Evolutionary conservation across 2,797 vertebrate genomes (phyloP).

Genomic region (Microtus obscurus): DNA sequence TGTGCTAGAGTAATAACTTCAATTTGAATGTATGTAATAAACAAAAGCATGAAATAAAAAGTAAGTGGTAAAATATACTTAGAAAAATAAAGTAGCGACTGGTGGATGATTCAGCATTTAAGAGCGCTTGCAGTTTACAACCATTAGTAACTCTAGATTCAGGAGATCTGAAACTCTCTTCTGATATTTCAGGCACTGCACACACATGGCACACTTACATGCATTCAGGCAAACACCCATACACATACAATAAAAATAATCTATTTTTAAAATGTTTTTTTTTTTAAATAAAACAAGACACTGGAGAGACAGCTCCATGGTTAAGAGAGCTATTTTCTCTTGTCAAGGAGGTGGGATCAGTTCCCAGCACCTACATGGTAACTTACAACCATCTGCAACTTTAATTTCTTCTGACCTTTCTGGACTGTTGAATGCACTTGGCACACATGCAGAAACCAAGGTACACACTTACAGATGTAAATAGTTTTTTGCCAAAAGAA

Average conservation of each 20-base stretch:
- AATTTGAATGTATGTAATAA: neutral
- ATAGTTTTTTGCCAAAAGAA: neutral
- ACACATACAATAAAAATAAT: neutral
- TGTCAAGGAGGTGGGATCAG: neutral
- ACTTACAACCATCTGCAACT: neutral
- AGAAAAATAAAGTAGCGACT: neutral
- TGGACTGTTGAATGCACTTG: neutral
- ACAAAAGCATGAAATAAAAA: neutral
- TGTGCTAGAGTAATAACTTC: neutral
- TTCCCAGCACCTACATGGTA: neutral
- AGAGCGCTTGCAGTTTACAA: neutral
- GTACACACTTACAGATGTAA: neutral
- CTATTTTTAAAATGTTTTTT: too few species aligned
- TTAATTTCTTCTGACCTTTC: neutral
- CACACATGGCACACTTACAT: too few species aligned
- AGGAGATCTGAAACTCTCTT: neutral
- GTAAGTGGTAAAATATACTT: neutral
- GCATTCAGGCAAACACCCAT: neutral
- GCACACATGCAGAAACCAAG: neutral
- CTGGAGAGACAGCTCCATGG: neutral
- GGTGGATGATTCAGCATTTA: neutral
- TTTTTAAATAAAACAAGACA: neutral
- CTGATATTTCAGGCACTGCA: neutral
- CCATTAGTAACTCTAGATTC: neutral
- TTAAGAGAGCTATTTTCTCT: neutral